Conservation (phyloP, 2,888 invertebrate species). For the Ecliptopera silaceata region DNA sequence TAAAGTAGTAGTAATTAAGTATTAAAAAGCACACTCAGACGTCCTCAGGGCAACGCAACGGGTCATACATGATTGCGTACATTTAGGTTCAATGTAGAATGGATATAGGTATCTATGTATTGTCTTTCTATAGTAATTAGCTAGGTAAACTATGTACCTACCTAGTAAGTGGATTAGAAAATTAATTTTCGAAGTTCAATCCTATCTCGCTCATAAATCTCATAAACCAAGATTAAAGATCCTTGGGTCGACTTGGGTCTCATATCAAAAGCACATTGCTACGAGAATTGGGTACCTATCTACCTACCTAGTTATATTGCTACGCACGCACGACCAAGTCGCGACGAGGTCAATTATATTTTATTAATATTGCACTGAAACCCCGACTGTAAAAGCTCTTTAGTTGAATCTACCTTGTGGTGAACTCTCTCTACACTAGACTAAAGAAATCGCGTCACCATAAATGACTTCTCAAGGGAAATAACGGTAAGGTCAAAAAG, state of each 20-base stretch:
- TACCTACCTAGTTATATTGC: too few species aligned
- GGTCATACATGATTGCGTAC: too few species aligned
- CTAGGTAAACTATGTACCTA: too few species aligned
- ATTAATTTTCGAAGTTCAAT: slow-evolving; percentile 15
- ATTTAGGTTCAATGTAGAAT: too few species aligned
- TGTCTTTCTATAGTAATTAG: neutral
- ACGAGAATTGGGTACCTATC: too few species aligned
- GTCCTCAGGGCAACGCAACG: too few species aligned
- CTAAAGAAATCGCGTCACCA: neutral
- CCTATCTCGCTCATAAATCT: slow-evolving; percentile 9
- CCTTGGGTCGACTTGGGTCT: slow-evolving; percentile 10
- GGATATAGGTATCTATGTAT: neutral
- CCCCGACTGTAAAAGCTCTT: too few species aligned
- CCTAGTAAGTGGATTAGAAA: neutral
- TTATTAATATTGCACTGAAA: slow-evolving; percentile 1
- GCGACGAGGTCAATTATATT: slow-evolving; percentile 4
- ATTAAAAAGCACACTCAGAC: too few species aligned
- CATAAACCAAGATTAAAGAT: slow-evolving; percentile 19
- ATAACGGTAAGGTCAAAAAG: slow-evolving; percentile 2
- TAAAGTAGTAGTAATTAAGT: too few species aligned
- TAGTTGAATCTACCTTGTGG: too few species aligned
- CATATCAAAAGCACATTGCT: neutral
- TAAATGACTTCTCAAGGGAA: slow-evolving; percentile 3
- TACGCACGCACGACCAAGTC: too few species aligned
- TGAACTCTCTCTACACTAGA: neutral